These are phyloP conservation scores for Apodemia mormo DNA, from an alignment of 2,888 invertebrate genomes.

Conservation along the genomic window DNA sequence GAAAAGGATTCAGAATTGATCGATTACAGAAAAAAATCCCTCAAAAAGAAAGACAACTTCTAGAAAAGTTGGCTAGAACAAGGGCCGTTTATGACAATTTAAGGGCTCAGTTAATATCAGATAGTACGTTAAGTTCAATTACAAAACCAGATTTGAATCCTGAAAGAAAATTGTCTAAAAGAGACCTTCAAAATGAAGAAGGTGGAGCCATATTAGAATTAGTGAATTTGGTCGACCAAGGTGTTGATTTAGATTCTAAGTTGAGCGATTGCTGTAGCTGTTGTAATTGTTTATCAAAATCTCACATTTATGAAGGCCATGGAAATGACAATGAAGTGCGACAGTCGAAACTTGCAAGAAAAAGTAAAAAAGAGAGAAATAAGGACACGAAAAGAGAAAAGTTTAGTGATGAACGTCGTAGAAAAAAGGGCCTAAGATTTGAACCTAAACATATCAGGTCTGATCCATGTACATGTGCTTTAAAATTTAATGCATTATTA, in stretches of 20 bases:
- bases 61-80: background rate
- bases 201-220: slow-evolving; percentile 46
- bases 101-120: background rate
- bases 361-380: slow-evolving; percentile 17
- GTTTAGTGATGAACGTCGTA: slow-evolving; percentile 34
- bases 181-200: slow-evolving; percentile 38
- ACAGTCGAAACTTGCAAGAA: slow-evolving; percentile 14
- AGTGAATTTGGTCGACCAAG: slow-evolving; percentile 52
- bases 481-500: slow-evolving; percentile 41
- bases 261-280: slow-evolving; percentile 55
- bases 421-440: slow-evolving; percentile 38
- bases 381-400: slow-evolving; percentile 34
- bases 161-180: slow-evolving; percentile 30
- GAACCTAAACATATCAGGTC: slow-evolving; percentile 52
- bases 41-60: slow-evolving; percentile 45
- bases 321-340: slow-evolving; percentile 38
- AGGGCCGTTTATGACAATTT: background rate
- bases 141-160: slow-evolving; percentile 42
- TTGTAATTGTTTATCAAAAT: slow-evolving; percentile 49
- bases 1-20: slow-evolving; percentile 48
- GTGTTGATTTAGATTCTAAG: slow-evolving; percentile 42
- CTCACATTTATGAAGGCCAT: slow-evolving; percentile 29
- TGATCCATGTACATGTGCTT: slow-evolving; percentile 56
- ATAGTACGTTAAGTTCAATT: slow-evolving; percentile 40
- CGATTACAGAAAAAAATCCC: slow-evolving; percentile 54